phyloP scores from a whole-genome alignment of 2,113 vertebrate species.

The Chaenocephalus aceratus region DNA sequence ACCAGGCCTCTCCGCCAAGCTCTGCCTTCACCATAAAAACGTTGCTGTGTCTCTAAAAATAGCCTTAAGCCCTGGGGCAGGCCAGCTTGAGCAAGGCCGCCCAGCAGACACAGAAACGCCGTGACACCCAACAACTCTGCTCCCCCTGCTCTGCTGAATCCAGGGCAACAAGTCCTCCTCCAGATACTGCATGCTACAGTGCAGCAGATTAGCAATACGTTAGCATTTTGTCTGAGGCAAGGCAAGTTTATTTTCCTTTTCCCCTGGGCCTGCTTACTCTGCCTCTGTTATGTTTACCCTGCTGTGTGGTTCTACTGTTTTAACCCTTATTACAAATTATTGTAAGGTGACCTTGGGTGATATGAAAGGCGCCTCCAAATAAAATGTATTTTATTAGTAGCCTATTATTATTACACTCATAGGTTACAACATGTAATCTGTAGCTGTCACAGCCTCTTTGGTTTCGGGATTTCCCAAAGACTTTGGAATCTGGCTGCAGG shows the following conservation, averaged over 20 bases:
- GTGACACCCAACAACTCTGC: conserved; percentile 37
- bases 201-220: not conserved
- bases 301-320: too few relatives aligned
- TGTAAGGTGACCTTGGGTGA: too few relatives aligned
- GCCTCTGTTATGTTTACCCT: too few relatives aligned
- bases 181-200: not conserved
- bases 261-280: too few relatives aligned
- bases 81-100: conserved; percentile 58
- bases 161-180: conserved; percentile 8
- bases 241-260: too few relatives aligned
- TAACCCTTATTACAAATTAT: too few relatives aligned
- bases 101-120: conserved; percentile 48
- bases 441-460: too few relatives aligned
- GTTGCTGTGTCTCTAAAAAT: conserved; percentile 66
- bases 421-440: too few relatives aligned
- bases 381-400: too few relatives aligned
- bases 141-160: conserved; percentile 25
- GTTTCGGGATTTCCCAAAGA: conserved; percentile 1
- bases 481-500: conserved; percentile 11
- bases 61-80: conserved; percentile 63
- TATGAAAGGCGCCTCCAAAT: too few relatives aligned
- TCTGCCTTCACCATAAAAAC: conserved; percentile 55
- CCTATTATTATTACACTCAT: too few relatives aligned
- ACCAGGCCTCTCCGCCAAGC: conserved; percentile 20
- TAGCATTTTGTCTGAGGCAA: not conserved